Base-by-base conservation (phyloP, 1,140 invertebrate species). In the Leptestheria dahalacensis region DNA sequence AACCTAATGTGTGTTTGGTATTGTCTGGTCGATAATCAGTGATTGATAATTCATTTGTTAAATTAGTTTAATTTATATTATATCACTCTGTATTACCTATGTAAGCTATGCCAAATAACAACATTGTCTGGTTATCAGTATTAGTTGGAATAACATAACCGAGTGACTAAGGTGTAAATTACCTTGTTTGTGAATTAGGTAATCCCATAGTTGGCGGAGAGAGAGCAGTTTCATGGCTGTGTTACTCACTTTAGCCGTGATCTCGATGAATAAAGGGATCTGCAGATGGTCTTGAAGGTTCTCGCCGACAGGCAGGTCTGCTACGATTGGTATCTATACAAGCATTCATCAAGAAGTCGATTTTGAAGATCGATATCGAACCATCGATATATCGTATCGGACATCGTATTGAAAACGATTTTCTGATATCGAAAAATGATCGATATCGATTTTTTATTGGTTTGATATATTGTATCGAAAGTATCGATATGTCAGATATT, bases 211-310 rank as follows among this genome's bases (percentile, higher is more conserved):
- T 3, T 79, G 77, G 3, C 68, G 64, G 0, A 79, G 62, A 50
- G 72, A 75, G 56, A 80, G 75, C 0, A 85, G 68, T 65, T 84
- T 82, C 23, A 72, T 68, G 3, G 83, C 63, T 3, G 81, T 85
- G 15, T 82, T 72, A 63, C 79, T 83, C 41, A 82, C 72, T 0
- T 78, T 75, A 15, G 73, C 71, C 58, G 78, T 71, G 25, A 85
- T 72, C 57, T 79, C 80, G 1, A 84, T 76, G 60, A 80, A 86
- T 0, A 86, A 62, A 0, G 84, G 83, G 60, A 83, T 68, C 66
- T 83, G 80, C 62, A 85, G 71, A 64, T 88, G 85, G 66, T 89
- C 85, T 62, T 85, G 81, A 0, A 84, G 67, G 64, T 84, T 82
- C 33, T 70, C 68, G 0, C 82, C 83, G 1, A 85, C 79, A 3